phyloP scores from a whole-genome alignment of 1,140 invertebrate species.

The Drosophila bocki region DNA sequence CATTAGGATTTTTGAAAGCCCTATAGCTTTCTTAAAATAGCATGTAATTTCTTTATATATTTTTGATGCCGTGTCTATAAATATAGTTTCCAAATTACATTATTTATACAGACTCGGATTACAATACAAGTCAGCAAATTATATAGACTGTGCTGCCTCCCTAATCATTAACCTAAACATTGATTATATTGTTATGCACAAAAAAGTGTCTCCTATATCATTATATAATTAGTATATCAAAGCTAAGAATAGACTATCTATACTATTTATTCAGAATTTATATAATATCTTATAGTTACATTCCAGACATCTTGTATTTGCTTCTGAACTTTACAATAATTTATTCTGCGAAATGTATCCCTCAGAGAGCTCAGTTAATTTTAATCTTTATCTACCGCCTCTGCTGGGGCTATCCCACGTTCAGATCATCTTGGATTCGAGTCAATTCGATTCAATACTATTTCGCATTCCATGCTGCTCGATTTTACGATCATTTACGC shows the following conservation, averaged over 20 bases:
- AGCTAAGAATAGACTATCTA: neutral
- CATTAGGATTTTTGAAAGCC: neutral
- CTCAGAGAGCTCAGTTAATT: neutral
- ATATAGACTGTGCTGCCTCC: neutral
- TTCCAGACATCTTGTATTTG: neutral
- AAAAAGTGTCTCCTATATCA: neutral
- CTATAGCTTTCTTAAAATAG: neutral
- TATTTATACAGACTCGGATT: neutral
- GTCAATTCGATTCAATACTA: conserved; percentile 13
- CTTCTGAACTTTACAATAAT: neutral
- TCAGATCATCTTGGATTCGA: conserved; percentile 13
- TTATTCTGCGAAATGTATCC: neutral
- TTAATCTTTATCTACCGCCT: neutral
- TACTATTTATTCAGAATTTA: too few relatives aligned
- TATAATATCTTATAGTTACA: neutral
- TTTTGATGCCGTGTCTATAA: neutral
- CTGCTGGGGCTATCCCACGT: neutral
- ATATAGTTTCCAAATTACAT: neutral
- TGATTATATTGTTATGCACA: neutral
- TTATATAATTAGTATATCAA: neutral
- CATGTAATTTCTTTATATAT: neutral
- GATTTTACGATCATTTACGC: conserved; percentile 40
- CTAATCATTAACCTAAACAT: conserved; percentile 1
- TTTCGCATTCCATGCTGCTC: conserved; percentile 35
- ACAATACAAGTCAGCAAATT: neutral